Evolutionary conservation across 2,113 vertebrate species (phyloP).

Genomic region (Equus przewalskii): DNA sequence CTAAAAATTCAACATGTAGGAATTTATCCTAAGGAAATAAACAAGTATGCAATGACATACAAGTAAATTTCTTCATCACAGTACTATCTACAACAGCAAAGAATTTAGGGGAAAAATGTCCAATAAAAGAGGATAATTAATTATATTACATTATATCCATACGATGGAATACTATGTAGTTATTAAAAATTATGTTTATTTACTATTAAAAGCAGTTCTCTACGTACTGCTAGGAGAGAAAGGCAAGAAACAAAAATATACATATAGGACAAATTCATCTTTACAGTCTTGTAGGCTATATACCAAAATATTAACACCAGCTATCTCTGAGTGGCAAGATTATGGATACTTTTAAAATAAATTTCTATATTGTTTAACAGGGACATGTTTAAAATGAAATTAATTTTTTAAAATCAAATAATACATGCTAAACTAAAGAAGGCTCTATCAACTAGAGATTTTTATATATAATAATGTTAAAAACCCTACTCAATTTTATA

Average conservation of each 20-base stretch:
- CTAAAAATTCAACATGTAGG: neutral
- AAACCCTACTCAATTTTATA: neutral
- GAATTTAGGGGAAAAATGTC: neutral
- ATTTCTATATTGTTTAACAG: neutral
- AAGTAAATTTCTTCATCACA: neutral
- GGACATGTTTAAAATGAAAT: neutral
- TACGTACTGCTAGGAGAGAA: neutral
- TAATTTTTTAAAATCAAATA: neutral
- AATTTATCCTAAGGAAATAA: neutral
- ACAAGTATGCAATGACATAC: neutral
- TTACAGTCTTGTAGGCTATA: neutral
- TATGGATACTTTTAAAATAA: neutral
- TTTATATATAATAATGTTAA: neutral
- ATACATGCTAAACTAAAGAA: neutral
- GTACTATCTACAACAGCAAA: neutral
- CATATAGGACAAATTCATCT: neutral
- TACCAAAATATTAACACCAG: neutral
- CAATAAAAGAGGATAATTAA: neutral
- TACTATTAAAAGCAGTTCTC: slow-evolving; percentile 14
- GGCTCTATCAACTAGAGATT: neutral
- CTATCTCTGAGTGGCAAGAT: neutral
- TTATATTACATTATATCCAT: neutral
- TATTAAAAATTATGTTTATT: neutral
- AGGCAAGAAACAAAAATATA: neutral
- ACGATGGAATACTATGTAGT: neutral